Percentiles rank a stretch among this genome's conserved stretches.
Conservation (phyloP, 2,797 vertebrate species). For the Cichlasoma orientale region DNA sequence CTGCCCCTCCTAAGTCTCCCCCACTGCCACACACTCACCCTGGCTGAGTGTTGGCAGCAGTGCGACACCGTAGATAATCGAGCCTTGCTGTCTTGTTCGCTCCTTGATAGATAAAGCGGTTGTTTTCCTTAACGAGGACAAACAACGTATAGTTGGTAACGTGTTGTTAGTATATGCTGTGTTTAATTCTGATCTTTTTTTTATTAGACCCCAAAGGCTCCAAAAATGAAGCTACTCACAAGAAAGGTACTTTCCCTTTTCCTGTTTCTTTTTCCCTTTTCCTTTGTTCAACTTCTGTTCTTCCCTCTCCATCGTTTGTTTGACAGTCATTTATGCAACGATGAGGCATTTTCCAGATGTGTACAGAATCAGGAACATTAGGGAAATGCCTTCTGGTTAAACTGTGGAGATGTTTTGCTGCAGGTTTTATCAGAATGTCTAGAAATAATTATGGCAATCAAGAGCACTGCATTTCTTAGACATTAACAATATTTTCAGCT, state of each 20-base stretch:
- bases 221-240: conserved; percentile 87
- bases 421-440: conserved; percentile 23
- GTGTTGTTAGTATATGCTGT: conserved; percentile 83
- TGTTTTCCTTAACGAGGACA: conserved; percentile 80
- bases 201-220: conserved; percentile 88
- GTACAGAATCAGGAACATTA: conserved; percentile 8
- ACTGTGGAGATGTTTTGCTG: conserved; percentile 27
- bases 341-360: conserved; percentile 41
- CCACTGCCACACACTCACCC: conserved; percentile 76
- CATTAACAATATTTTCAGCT: conserved; percentile 13
- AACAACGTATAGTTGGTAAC: conserved; percentile 72
- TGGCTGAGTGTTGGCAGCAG: conserved; percentile 80
- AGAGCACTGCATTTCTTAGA: background rate
- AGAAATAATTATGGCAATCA: conserved; percentile 13
- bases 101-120: conserved; percentile 72
- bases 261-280: conserved; percentile 23
- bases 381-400: conserved; percentile 28
- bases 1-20: conserved; percentile 49
- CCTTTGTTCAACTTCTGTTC: conserved; percentile 35
- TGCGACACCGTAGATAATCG: conserved; percentile 70
- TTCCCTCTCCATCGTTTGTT: conserved; percentile 50
- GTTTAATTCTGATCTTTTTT: conserved; percentile 88
- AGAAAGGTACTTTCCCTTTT: conserved; percentile 86
- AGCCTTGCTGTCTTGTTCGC: conserved; percentile 80
- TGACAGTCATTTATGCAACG: conserved; percentile 31